Percentiles rank a stretch among this genome's conserved stretches.
phyloP scores from a whole-genome alignment of 1,140 invertebrate species.

The Drosophila dunni region DNA sequence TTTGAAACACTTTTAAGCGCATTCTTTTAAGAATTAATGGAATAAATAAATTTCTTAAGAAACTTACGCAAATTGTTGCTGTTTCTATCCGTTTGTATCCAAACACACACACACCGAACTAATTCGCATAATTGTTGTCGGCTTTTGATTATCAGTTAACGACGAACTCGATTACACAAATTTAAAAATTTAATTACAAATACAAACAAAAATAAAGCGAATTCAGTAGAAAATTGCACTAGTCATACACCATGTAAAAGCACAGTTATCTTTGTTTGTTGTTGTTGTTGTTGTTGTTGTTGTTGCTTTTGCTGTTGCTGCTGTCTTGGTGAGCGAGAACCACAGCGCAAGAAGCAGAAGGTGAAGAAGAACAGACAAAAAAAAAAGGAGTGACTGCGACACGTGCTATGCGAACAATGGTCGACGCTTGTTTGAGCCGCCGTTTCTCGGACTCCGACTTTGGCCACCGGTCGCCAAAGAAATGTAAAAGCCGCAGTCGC shows the following conservation, averaged over 20 bases:
- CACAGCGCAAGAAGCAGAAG: background rate
- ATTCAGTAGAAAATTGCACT: conserved; percentile 3
- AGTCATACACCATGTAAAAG: conserved; percentile 7
- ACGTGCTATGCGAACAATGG: conserved; percentile 77
- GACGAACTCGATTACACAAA: background rate
- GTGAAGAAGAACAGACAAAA: background rate
- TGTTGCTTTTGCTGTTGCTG: background rate
- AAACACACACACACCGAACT: background rate
- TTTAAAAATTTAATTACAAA: background rate
- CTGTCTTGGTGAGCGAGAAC: conserved; percentile 12
- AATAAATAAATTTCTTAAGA: too few species aligned
- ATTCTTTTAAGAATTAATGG: too few species aligned
- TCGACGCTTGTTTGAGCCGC: conserved; percentile 71
- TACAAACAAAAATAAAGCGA: background rate
- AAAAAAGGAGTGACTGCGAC: conserved; percentile 40
- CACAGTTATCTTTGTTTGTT: conserved; percentile 1
- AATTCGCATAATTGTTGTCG: background rate
- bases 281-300: conserved; percentile 10
- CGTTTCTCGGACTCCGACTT: conserved; percentile 41
- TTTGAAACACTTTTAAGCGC: too few species aligned
- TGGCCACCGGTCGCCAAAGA: conserved; percentile 71
- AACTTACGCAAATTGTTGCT: too few species aligned
- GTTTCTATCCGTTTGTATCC: background rate
- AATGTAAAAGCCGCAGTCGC: conserved; percentile 63
- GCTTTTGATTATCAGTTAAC: background rate